phyloP scores from a whole-genome alignment of 2,888 invertebrate species.

The Spodoptera exigua region DNA sequence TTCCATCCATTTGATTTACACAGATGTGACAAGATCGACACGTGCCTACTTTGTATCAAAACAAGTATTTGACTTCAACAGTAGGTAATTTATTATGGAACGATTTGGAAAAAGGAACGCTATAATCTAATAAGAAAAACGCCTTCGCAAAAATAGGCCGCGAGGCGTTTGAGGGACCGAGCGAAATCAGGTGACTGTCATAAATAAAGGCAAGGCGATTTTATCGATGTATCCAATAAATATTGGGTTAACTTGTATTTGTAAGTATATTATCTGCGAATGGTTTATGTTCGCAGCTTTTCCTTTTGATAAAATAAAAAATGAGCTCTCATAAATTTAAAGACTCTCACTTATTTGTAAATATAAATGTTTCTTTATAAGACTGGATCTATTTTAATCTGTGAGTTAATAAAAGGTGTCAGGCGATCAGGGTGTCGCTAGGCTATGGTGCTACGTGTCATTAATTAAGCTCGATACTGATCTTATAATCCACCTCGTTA shows the following conservation, averaged over 20 bases:
- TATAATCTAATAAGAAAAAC: slow-evolving; percentile 53
- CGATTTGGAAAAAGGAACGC: slow-evolving; percentile 39
- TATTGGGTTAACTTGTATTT: slow-evolving; percentile 48
- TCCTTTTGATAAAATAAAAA: slow-evolving; percentile 17
- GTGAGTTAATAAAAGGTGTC: slow-evolving; percentile 2
- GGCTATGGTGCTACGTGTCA: slow-evolving; percentile 28
- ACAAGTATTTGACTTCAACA: slow-evolving; percentile 50
- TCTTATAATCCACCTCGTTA: slow-evolving; percentile 47
- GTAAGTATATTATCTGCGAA: slow-evolving; percentile 27
- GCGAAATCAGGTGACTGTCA: slow-evolving; percentile 50
- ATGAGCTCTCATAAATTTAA: slow-evolving; percentile 11
- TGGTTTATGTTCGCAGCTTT: slow-evolving; percentile 39
- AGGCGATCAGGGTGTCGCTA: neutral
- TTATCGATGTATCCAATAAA: slow-evolving; percentile 58
- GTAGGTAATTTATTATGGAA: slow-evolving; percentile 49
- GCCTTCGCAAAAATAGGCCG: slow-evolving; percentile 32
- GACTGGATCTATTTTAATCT: slow-evolving; percentile 9
- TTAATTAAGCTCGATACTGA: slow-evolving; percentile 38
- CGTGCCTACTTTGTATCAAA: slow-evolving; percentile 44
- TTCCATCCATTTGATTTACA: slow-evolving; percentile 22
- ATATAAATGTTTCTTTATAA: slow-evolving; percentile 16
- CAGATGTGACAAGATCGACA: slow-evolving; percentile 25
- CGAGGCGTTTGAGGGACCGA: slow-evolving; percentile 49
- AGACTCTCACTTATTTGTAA: slow-evolving; percentile 8
- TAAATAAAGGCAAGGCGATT: slow-evolving; percentile 51